Conservation (phyloP, 2,113 vertebrate species). For the Cricetomys ansorgei region DNA sequence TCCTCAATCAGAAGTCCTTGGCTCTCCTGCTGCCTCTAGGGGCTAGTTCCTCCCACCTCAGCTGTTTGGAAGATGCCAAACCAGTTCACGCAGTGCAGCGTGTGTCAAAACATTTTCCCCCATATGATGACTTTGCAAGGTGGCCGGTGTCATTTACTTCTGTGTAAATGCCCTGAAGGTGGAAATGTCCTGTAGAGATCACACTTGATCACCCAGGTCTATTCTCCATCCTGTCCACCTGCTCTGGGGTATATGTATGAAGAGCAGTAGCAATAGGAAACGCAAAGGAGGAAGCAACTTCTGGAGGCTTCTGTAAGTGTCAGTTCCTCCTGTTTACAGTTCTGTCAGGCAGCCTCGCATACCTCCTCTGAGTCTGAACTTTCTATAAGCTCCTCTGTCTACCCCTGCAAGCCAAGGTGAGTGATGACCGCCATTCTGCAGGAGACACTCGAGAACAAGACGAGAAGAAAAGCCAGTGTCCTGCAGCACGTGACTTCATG, state of each 20-base stretch:
- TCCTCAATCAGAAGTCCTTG: neutral
- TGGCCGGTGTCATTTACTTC: neutral
- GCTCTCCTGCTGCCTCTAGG: neutral
- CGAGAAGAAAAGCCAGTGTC: neutral
- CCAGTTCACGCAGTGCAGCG: too few species aligned
- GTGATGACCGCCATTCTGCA: accelerated
- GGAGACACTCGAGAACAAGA: neutral
- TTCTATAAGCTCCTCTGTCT: too few species aligned
- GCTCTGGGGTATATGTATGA: neutral
- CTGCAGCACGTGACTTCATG: neutral
- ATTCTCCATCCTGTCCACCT: neutral
- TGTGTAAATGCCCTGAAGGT: neutral
- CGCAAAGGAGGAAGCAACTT: neutral
- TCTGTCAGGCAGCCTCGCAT: neutral
- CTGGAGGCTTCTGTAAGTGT: neutral
- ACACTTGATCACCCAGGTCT: neutral
- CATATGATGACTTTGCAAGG: neutral
- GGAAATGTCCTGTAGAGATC: neutral
- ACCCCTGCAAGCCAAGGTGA: neutral
- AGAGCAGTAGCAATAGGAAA: neutral
- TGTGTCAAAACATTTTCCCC: neutral
- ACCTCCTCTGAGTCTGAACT: neutral
- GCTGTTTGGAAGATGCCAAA: neutral
- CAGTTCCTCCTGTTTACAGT: neutral
- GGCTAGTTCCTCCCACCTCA: neutral